Conservation (phyloP, 30 jellyfish, hydroid and myxozoan genomes). For the Aurelia sp. region DNA sequence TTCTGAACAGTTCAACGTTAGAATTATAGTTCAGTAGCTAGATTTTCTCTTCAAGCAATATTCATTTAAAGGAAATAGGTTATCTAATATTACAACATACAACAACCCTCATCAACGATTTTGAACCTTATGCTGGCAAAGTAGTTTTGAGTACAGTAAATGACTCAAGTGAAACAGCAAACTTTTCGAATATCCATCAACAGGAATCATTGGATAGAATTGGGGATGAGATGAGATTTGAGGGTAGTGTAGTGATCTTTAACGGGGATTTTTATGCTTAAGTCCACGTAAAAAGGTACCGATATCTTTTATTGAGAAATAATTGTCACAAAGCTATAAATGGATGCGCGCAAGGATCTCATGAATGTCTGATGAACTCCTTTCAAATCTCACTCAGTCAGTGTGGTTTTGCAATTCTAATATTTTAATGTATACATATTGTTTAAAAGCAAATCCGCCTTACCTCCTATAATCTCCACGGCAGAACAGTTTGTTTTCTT, state of each 20-base stretch:
- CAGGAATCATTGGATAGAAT: constrained; percentile 14
- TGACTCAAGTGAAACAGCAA: too few relatives aligned
- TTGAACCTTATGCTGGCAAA: too few relatives aligned
- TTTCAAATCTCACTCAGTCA: constrained; percentile 15
- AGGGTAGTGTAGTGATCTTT: constrained; percentile 6
- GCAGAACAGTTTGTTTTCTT: constrained; percentile 83
- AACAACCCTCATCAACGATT: too few relatives aligned
- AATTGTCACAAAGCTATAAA: too few relatives aligned
- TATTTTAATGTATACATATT: constrained; percentile 6
- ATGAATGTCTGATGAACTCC: constrained; percentile 39
- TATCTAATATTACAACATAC: too few relatives aligned
- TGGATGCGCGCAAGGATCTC: background rate
- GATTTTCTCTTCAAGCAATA: too few relatives aligned
- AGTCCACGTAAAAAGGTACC: constrained; percentile 3
- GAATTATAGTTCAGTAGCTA: too few relatives aligned
- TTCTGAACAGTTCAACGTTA: too few relatives aligned
- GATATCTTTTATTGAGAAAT: too few relatives aligned
- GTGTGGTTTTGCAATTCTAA: constrained; percentile 33
- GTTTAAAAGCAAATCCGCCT: constrained; percentile 20
- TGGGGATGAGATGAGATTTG: constrained; percentile 41
- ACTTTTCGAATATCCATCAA: background rate
- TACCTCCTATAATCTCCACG: constrained; percentile 82
- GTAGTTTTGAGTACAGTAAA: too few relatives aligned
- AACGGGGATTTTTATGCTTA: constrained; percentile 11
- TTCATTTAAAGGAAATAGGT: too few relatives aligned